Base-by-base conservation (phyloP, 2,888 invertebrate genomes). In the Theretra japonica region DNA sequence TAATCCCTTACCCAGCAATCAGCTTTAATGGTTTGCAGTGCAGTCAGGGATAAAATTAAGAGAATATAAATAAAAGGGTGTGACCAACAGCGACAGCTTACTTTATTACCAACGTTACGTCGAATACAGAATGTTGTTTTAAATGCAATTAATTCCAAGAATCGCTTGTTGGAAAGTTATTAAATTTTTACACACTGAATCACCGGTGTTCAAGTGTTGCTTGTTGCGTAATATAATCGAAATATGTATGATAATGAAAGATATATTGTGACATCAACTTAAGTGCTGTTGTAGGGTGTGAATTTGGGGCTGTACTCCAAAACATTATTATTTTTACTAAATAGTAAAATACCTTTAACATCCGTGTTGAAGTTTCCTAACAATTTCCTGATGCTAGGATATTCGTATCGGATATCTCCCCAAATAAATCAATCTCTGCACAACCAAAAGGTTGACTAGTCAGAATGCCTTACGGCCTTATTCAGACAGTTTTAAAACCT, bases 51-150 rank as follows among this genome's bases (percentile, higher is more conserved):
- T 65, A 65, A 65, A 65, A 23, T 65, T 21, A 48, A 65, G 41
- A 62, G 48, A 65, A 65, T 48, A 65, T 65, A 65, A 48, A 65
- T 65, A 65, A 65, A 65, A 41, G 62, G 65, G 65, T 65, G 65
- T 65, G 48, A 48, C 25, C 65, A 48, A 5, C 62, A 48, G 41
- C 41, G 41, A 65, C 65, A 65, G 65, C 65, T 65, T 65, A 65
- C 65, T 65, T 65, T 65, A 65, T 65, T 48, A 65, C 65, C 48
- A 23, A 65, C 65, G 65, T 65, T 23, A 65, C 65, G 23, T 65
- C 65, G 65, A 65, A 65, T 48, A 65, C 65, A 65, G 65, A 65
- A 65, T 65, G 65, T 65, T 65, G 65, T 65, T 48, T 65, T 65
- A 65, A 65, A 65, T 25, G 65, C 65, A 65, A 65, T 65, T 48